Base-by-base conservation (phyloP, 2,113 vertebrate species). In the Petaurus breviceps region DNA sequence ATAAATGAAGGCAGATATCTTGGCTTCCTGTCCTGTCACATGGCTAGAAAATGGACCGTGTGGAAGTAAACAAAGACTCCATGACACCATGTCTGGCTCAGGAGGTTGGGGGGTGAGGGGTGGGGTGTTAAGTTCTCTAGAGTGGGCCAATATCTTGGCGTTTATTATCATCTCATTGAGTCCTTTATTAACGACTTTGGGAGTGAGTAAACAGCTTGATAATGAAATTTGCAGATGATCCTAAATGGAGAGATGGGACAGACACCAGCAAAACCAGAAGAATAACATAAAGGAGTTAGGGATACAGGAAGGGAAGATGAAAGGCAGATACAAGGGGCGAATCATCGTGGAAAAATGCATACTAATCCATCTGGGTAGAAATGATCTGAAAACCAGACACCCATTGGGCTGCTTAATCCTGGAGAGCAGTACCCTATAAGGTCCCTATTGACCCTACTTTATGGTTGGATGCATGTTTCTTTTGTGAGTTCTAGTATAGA, bases 351-450 rank as follows among this genome's bases (percentile, higher is more conserved):
- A 97, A 98, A 98, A 97, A 97, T 93, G 94, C 96, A 96, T 96
- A 92, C 93, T 61, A 94, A 95, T 96, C 96, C 28, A 90, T 94
- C 97, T 95, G 50, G 57, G 57, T 43, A 90, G 89, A 93, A 96
- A 94, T 96, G 91, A 98, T 98, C 90, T 95, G 97, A 52, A 96
- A 97, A 97, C 95, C 97, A 98, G 97, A 98, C 94, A 97, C 77
- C 68, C 51, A 8, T 12, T 51, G 57, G 94, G 90, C 90, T 94
- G 92, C 25, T 54, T 95, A 43, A 49, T 52, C n/a, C 37, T 92
- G 77, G 97, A 95, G 46, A 47, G 9, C 47, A 28, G 91, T 61
- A 93, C 50, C 68, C 22, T 3, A 37, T 7, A 43, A 22, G 68
- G n/a, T 68, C 57, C 37, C 10, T 37, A 3, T 43, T 84, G n/a